Base-by-base conservation (phyloP, 2,797 vertebrate genomes). In the Fringilla coelebs region DNA sequence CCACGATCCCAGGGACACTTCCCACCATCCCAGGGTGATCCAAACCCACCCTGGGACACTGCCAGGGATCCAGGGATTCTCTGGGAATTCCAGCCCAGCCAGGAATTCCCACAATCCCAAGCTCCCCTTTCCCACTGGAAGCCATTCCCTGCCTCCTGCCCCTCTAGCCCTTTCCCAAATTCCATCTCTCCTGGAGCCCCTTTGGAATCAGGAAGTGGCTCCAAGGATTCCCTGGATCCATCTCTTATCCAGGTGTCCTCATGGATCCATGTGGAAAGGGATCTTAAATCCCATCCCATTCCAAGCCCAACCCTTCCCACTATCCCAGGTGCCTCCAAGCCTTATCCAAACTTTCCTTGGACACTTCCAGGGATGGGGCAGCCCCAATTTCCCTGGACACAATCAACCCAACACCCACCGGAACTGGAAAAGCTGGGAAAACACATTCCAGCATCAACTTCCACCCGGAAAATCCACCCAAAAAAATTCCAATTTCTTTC, bases 181-280 rank as follows among this genome's bases (percentile, higher is more conserved):
- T 0, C 55, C 55, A 58, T 34, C 34, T 58, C 34, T 58, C 57
- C 57, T 34, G 32, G 32, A 57, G 54, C 14, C 54, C 21, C 32
- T 57, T 32, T 2, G 3, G 29, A 18, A 3, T 55, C 1, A 3
- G 21, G 54, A 57, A 57, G 21, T 0, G 2, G 21, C 21, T 34
- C 55, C 22, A 16, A 34, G 22, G 55, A 34, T 57, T 66, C 17
- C 24, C 43, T 54, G 31, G 12, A 32, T 54, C 51, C 29, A 28
- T 3, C 41, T 0, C 31, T 58, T 2, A 0, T 28, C 77, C 52
- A 28, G 24, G 34, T 29, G 15, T 60, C 25, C 25, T 41, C 25
- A 6, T 2, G 36, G 54, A 70, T 68, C 54, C 31, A 2, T 15
- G 25, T 49, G 78, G 55, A 55, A 49, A 68, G 16, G 24, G 40